These are phyloP conservation scores for Maconellicoccus hirsutus DNA, from an alignment of 1,140 invertebrate species.

Conservation along the genomic window DNA sequence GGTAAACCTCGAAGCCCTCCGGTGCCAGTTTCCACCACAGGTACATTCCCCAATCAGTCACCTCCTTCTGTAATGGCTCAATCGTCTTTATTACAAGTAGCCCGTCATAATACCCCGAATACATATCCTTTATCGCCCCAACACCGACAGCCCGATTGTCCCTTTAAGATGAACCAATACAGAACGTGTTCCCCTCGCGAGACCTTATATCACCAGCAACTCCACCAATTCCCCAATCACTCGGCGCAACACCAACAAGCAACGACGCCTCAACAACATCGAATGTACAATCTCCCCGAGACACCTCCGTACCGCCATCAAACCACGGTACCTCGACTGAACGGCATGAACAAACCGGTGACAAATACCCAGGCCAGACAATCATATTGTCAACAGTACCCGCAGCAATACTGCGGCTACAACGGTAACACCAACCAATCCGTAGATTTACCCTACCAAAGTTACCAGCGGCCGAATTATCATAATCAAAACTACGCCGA, in stretches of 20 bases:
- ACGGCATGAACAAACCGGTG: constrained; percentile 28
- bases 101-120: constrained; percentile 24
- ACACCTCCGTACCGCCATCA: constrained; percentile 18
- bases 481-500: constrained; percentile 30
- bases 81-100: background rate
- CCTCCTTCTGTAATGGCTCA: background rate
- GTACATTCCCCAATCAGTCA: constrained; percentile 30
- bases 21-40: constrained; percentile 18
- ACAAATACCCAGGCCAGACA: constrained; percentile 36
- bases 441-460: constrained; percentile 24
- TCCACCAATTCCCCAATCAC: constrained; percentile 32
- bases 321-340: constrained; percentile 32
- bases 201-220: constrained; percentile 24
- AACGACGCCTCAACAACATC: background rate
- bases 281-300: background rate
- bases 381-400: constrained; percentile 36
- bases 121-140: constrained; percentile 28
- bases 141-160: constrained; percentile 14
- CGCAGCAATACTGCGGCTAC: constrained; percentile 29
- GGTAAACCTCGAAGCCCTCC: constrained; percentile 35
- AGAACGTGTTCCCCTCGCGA: constrained; percentile 23
- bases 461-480: constrained; percentile 31
- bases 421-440: constrained; percentile 34
- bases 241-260: constrained; percentile 21
- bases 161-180: constrained; percentile 6